These are phyloP conservation scores for Trematomus bernacchii DNA, from an alignment of 2,797 vertebrate genomes.

Conservation along the genomic window DNA sequence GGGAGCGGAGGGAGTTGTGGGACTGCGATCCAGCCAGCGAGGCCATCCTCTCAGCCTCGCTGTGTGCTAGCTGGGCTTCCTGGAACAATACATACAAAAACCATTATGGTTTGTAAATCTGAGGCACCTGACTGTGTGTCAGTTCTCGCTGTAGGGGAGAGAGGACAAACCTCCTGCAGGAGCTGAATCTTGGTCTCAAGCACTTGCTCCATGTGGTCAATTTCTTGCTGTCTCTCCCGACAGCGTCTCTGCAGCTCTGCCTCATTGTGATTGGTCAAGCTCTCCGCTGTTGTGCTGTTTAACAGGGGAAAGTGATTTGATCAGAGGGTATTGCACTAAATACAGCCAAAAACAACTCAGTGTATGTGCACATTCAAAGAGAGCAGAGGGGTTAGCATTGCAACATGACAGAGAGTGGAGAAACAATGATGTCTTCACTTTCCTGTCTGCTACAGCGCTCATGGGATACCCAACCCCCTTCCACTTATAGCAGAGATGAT, in stretches of 20 bases:
- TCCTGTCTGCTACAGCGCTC: conserved; percentile 30
- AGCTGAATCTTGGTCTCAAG: conserved; percentile 93
- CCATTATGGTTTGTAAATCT: conserved; percentile 1
- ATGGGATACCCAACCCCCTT: conserved; percentile 45
- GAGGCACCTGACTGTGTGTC: too few relatives aligned
- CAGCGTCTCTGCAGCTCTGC: conserved; percentile 88
- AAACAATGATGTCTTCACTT: conserved; percentile 59
- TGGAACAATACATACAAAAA: conserved; percentile 57
- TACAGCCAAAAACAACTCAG: neutral
- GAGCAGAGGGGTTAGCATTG: conserved; percentile 7
- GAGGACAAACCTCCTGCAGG: conserved; percentile 90
- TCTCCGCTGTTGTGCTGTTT: conserved; percentile 89
- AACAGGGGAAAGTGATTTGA: neutral
- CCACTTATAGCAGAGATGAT: conserved; percentile 58
- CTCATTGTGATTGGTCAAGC: conserved; percentile 90
- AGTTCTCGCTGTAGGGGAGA: neutral
- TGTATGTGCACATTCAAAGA: conserved; percentile 4
- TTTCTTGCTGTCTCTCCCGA: conserved; percentile 91
- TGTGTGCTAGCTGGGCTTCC: conserved; percentile 92
- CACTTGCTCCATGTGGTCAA: conserved; percentile 90
- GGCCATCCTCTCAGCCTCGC: conserved; percentile 87
- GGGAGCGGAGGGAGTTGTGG: conserved; percentile 83
- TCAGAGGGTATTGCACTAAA: conserved; percentile 2
- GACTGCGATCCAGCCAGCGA: conserved; percentile 88
- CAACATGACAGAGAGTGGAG: conserved; percentile 34